Evolutionary conservation across 1,140 invertebrate genomes (phyloP).

Genomic region (Campoletis sonorensis): DNA sequence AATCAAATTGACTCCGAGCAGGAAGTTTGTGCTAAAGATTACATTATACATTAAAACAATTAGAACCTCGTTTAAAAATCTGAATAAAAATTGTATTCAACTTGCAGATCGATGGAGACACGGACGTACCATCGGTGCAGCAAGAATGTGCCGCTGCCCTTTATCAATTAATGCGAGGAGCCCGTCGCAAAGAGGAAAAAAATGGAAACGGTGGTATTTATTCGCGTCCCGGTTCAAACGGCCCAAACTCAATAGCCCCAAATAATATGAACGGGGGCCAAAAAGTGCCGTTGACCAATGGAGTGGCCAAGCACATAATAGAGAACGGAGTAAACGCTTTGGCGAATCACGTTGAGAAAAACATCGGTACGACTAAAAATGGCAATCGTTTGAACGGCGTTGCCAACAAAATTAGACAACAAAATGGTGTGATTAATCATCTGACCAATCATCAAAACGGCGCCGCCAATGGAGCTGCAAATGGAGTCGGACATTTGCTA

Average conservation of each 20-base stretch:
- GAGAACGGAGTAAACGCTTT: constrained; percentile 55
- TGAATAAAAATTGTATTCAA: background rate
- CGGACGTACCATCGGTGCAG: constrained; percentile 85
- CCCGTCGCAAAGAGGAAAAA: constrained; percentile 70
- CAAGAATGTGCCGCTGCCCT: constrained; percentile 85
- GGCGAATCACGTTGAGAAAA: constrained; percentile 49
- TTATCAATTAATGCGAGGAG: constrained; percentile 80
- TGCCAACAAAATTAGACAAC: constrained; percentile 57
- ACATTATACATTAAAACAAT: too few species aligned
- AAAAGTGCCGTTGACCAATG: constrained; percentile 64
- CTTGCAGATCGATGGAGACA: constrained; percentile 87
- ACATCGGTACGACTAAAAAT: constrained; percentile 40
- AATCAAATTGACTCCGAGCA: too few species aligned
- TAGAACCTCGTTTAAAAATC: too few species aligned
- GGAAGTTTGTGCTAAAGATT: too few species aligned
- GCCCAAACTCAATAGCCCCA: constrained; percentile 58
- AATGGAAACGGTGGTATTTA: constrained; percentile 30
- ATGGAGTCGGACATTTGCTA: constrained; percentile 59
- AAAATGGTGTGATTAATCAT: constrained; percentile 42
- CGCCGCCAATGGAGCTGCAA: constrained; percentile 51
- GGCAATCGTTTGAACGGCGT: constrained; percentile 58
- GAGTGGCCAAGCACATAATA: constrained; percentile 60
- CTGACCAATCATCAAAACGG: constrained; percentile 62
- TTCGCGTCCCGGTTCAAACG: constrained; percentile 32
- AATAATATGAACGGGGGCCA: constrained; percentile 61